Conservation (phyloP, 1,140 invertebrate genomes). For the Dysdera silvatica region DNA sequence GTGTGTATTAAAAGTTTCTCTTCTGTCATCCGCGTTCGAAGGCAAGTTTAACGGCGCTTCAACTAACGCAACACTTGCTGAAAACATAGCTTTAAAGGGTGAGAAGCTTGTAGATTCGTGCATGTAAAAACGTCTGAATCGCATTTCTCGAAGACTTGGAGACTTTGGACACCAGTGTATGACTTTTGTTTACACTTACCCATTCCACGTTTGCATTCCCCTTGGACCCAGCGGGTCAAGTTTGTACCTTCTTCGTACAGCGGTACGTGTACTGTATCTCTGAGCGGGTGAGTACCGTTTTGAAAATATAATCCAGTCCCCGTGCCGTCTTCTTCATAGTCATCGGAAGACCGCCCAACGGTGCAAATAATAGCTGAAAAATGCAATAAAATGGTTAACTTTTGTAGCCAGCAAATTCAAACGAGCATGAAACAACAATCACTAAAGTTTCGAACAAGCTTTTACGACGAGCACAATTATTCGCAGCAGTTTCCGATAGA, state of each 20-base stretch:
- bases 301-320: constrained; percentile 28
- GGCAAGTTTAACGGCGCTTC: no score
- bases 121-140: no score
- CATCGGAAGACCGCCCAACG: constrained; percentile 34
- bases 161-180: no score
- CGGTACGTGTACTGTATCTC: constrained; percentile 31
- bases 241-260: constrained; percentile 31
- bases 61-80: no score
- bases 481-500: constrained; percentile 32
- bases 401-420: no score
- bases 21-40: no score
- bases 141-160: no score
- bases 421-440: no score
- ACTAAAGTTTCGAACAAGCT: neutral
- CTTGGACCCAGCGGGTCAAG: constrained; percentile 37
- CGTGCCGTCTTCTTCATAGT: constrained; percentile 27
- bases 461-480: constrained; percentile 31
- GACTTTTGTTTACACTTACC: constrained; percentile 37
- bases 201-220: constrained; percentile 41
- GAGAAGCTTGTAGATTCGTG: no score
- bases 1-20: no score
- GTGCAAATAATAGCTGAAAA: neutral
- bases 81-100: no score
- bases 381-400: no score
- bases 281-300: constrained; percentile 25